A percentile compares a stretch with the other conserved stretches of the same genome.
These are phyloP conservation scores for Lagopus leucura DNA, from an alignment of 2,113 vertebrate species.

Conservation along the genomic window DNA sequence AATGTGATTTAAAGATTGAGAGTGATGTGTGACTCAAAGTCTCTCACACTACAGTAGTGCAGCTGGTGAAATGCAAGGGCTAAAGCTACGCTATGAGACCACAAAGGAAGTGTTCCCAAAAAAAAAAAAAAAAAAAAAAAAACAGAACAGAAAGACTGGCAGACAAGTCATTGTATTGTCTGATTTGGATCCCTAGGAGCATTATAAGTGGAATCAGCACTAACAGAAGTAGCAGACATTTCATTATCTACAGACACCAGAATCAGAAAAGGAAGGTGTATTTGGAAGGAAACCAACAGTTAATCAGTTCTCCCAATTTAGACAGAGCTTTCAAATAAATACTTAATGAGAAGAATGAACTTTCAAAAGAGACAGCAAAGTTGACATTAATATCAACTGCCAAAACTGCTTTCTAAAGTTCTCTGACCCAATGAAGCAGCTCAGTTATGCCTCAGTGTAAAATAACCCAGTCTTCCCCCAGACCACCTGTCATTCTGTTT, in stretches of 20 bases:
- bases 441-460: background rate
- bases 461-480: background rate
- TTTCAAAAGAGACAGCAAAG: background rate
- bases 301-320: background rate
- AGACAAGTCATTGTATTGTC: background rate
- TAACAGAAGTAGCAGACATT: background rate
- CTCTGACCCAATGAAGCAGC: background rate
- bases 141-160: background rate
- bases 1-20: background rate
- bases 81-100: background rate
- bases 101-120: background rate
- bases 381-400: background rate
- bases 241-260: rapidly evolving
- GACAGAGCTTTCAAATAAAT: background rate
- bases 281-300: background rate
- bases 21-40: background rate
- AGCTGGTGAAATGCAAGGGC: background rate
- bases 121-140: background rate
- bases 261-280: background rate
- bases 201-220: background rate
- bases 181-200: background rate
- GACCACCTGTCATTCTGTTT: background rate
- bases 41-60: background rate
- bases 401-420: background rate
- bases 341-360: background rate